Evolutionary conservation across 2,797 vertebrate genomes (phyloP).

Genomic region (Rhabdomys pumilio): DNA sequence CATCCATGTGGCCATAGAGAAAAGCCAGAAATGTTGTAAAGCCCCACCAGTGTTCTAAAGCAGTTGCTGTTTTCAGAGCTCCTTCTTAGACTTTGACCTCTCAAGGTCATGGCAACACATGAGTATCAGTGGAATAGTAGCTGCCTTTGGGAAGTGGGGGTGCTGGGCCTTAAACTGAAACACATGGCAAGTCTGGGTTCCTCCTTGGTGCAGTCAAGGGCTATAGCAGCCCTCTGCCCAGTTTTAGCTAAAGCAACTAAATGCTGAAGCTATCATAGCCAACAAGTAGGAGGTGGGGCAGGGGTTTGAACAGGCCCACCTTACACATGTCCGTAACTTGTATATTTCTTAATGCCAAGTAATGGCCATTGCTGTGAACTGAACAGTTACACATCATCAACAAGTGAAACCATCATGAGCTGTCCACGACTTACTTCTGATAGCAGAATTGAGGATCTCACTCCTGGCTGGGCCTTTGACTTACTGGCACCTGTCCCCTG

Average conservation of each 20-base stretch:
- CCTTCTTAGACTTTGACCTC: not conserved
- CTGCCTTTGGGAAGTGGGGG: rapidly evolving
- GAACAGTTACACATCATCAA: not conserved
- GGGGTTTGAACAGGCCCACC: not conserved
- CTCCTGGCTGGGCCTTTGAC: not conserved
- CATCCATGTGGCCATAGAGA: rapidly evolving
- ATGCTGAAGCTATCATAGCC: too few species aligned
- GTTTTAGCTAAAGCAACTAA: not conserved
- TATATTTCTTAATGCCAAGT: not conserved
- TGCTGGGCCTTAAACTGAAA: not conserved
- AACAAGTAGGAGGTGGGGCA: not conserved
- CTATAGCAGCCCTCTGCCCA: not conserved
- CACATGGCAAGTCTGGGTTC: not conserved
- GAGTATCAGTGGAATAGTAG: not conserved
- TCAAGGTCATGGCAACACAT: not conserved
- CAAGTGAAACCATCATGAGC: not conserved
- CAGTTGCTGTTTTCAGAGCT: not conserved
- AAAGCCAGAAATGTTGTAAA: not conserved
- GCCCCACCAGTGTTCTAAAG: not conserved
- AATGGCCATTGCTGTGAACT: rapidly evolving
- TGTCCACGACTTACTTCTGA: not conserved
- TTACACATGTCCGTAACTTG: not conserved
- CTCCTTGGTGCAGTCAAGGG: not conserved
- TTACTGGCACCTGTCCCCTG: not conserved
- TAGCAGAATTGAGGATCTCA: not conserved